Evolutionary conservation across 1,140 invertebrate genomes (phyloP), one percentile per base, ranked within the genome.

Genomic region (Chironomus tepperi): DNA sequence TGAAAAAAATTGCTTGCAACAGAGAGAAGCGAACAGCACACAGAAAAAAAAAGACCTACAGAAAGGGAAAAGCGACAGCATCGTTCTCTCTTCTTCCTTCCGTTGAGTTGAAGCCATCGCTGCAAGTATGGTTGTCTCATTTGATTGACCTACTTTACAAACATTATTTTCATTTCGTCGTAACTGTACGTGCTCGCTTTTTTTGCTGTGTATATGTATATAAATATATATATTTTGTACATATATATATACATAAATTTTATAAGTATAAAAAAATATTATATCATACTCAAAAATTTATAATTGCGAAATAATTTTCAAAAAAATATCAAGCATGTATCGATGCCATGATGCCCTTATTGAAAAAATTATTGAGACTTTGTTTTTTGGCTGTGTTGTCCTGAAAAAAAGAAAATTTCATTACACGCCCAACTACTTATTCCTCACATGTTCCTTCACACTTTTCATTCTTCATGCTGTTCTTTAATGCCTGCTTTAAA

Each of bases 101-200:
- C 42, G 42, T 73, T 47, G 73, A 24, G 16, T 18, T 42, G 42
- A 24, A 19, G 73, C 73, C 42, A 43, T 47, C 16, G 42, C 21
- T 73, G 42, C 73, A 73, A 73, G 43, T 73, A 73, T 73, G n/a
- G 43, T 43, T 43, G 42, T 43, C 65, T 70, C 65, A 70, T 70
- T 70, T 70, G 65, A 70, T 70, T 70, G 65, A 70, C 65, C 65
- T 70, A 70, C 16, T 70, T 70, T 70, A 21, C 65, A 10, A 70
- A 21, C 65, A 19, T 70, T 57, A 57, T 57, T 70, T 70, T 70
- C 18, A 70, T 70, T 70, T 70, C 65, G 65, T 70, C 65, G 65
- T 70, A 9, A 19, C 65, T 70, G 16, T 70, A 70, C 65, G 65
- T 70, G 65, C 65, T 70, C 16, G 65, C 24, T 57, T 15, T 18